phyloP scores from a whole-genome alignment of 2,797 vertebrate genomes.

The Acomys russatus region DNA sequence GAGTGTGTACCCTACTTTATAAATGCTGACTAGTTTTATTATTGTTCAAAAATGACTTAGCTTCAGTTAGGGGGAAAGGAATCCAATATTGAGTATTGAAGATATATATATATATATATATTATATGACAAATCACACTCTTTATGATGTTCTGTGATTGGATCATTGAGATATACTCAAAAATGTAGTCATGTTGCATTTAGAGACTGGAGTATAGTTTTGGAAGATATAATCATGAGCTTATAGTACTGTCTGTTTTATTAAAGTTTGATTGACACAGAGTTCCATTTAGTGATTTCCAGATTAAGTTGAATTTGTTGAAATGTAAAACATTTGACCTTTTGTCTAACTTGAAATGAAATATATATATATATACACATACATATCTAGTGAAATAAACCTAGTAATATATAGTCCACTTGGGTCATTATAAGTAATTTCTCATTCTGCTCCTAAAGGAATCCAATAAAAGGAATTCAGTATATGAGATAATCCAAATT shows the following conservation, averaged over 20 bases:
- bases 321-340: neutral
- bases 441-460: neutral
- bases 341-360: constrained; percentile 34
- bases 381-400: constrained; percentile 9
- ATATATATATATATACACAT: neutral
- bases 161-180: neutral
- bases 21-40: neutral
- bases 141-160: neutral
- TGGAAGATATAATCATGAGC: neutral
- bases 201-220: neutral
- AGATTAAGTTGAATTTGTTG: neutral
- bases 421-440: constrained; percentile 42
- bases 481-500: neutral
- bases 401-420: neutral
- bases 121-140: neutral
- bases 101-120: too few species aligned
- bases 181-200: neutral
- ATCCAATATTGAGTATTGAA: neutral
- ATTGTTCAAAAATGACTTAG: neutral
- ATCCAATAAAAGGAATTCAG: neutral
- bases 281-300: constrained; percentile 19
- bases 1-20: neutral
- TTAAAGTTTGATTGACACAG: constrained; percentile 15
- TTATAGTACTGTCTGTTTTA: neutral
- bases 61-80: neutral